These are phyloP conservation scores for Drosophila testacea DNA, from an alignment of 2,888 invertebrate species.

Conservation along the genomic window DNA sequence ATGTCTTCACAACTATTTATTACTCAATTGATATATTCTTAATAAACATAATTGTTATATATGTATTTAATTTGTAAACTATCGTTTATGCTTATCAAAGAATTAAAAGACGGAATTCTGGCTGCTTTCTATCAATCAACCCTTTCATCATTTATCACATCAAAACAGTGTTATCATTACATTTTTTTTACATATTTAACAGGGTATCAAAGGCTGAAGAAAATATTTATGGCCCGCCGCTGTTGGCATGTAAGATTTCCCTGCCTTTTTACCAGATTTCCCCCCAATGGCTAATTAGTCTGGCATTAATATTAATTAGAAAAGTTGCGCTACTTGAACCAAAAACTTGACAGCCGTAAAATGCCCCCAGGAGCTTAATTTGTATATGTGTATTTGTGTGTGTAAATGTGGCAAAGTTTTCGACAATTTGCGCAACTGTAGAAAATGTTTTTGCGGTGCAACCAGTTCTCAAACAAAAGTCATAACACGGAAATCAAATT, in stretches of 20 bases:
- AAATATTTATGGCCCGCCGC: slow-evolving; percentile 4
- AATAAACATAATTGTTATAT: too few species aligned
- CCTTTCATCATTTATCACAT: too few species aligned
- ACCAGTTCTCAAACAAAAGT: slow-evolving; percentile 57
- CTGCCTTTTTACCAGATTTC: slow-evolving; percentile 7
- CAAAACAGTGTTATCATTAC: too few species aligned
- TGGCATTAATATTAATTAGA: slow-evolving; percentile 73
- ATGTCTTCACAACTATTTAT: too few species aligned
- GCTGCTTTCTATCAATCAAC: too few species aligned
- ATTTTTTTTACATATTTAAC: neutral
- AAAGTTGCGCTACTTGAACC: slow-evolving; percentile 56
- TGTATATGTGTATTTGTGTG: slow-evolving; percentile 1
- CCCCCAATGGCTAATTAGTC: slow-evolving; percentile 57
- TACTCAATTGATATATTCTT: too few species aligned
- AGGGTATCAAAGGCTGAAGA: slow-evolving; percentile 8
- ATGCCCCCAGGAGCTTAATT: slow-evolving; percentile 57
- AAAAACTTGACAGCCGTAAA: slow-evolving; percentile 49
- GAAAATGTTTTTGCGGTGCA: slow-evolving; percentile 39
- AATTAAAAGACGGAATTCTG: too few species aligned
- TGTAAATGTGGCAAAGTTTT: slow-evolving; percentile 24
- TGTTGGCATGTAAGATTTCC: slow-evolving; percentile 13
- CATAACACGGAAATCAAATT: slow-evolving; percentile 30
- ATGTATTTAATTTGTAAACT: too few species aligned
- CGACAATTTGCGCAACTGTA: slow-evolving; percentile 36
- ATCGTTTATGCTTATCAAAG: too few species aligned